Conservation (phyloP, 2,113 vertebrate species). For the Falcunculus frontatus region DNA sequence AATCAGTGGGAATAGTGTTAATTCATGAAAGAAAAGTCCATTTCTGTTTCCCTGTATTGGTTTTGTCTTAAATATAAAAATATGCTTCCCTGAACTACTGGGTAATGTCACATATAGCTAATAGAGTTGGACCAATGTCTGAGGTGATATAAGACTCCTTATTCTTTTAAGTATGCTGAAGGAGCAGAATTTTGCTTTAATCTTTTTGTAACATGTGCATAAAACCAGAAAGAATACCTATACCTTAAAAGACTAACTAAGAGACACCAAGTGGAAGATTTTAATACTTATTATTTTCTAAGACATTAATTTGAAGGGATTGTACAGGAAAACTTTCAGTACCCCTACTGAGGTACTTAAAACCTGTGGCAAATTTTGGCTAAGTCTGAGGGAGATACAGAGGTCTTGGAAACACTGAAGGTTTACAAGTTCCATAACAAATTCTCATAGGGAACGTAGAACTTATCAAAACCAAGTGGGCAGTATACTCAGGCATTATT, state of each 20-base stretch:
- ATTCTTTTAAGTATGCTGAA: background rate
- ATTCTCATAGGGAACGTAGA: background rate
- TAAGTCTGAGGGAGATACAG: background rate
- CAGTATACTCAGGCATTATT: background rate
- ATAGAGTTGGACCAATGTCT: background rate
- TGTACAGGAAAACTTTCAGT: background rate
- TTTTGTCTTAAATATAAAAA: background rate
- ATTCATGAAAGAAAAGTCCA: background rate
- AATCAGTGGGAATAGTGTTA: background rate
- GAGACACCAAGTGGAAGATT: background rate
- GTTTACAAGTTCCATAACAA: background rate
- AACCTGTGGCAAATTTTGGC: background rate
- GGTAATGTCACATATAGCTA: background rate
- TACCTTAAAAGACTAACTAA: background rate
- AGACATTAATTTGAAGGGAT: background rate
- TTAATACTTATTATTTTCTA: background rate
- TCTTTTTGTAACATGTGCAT: background rate
- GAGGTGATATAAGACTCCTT: background rate
- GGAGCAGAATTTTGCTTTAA: background rate
- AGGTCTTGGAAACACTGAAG: background rate
- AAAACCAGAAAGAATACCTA: background rate
- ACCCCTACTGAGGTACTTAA: background rate
- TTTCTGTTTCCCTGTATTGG: background rate
- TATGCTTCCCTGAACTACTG: background rate
- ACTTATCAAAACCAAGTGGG: background rate